A percentile compares a stretch with the other conserved stretches of the same genome.
Conservation (phyloP, 2,113 vertebrate species). For the Chloropsis cyanopogon region DNA sequence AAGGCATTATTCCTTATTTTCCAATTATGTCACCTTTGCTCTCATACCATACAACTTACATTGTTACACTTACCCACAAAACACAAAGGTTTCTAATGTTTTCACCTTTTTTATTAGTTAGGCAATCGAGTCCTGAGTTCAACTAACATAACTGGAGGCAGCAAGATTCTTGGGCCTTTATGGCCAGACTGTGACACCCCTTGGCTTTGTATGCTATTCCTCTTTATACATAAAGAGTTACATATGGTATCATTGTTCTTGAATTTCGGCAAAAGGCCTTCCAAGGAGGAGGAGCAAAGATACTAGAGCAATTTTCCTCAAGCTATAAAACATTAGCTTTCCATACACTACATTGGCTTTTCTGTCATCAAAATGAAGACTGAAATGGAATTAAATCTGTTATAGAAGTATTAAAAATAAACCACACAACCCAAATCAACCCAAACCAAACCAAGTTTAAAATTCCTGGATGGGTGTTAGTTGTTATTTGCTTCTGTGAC, state of each 20-base stretch:
- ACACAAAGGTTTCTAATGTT: not conserved
- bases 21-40: not conserved
- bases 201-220: not conserved
- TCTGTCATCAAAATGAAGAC: not conserved
- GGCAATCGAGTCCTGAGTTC: not conserved
- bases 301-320: not conserved
- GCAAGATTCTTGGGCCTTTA: not conserved
- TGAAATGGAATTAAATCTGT: not conserved
- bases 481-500: not conserved
- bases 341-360: rapidly evolving
- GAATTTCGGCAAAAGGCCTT: not conserved
- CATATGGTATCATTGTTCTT: not conserved
- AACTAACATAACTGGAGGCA: not conserved
- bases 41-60: not conserved
- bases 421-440: rapidly evolving
- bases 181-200: rapidly evolving
- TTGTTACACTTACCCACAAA: rapidly evolving
- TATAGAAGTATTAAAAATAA: not conserved
- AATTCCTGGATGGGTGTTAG: not conserved
- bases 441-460: not conserved
- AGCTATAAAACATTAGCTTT: not conserved
- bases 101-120: not conserved
- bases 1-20: not conserved
- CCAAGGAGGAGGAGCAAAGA: not conserved
- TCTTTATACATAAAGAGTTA: not conserved